Evolutionary conservation across 2,888 invertebrate species (phyloP), one percentile per base, ranked within the genome.

Genomic region (Epiblema foenella): DNA sequence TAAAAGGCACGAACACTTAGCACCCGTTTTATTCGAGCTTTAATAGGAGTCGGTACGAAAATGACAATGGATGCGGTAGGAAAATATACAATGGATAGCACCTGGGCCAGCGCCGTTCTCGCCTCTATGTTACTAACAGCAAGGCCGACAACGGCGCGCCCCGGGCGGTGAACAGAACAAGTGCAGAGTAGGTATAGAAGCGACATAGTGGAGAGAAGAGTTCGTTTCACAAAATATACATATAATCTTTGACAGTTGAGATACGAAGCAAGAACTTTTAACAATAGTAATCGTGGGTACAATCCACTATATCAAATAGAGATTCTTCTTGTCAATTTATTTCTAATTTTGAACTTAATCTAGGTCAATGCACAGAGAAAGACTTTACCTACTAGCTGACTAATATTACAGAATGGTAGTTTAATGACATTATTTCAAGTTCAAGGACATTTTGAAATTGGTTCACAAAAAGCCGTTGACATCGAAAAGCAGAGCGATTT

Each of bases 1-100:
- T 68, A 69, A 68, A 68, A 75, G 73, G 75, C 75, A 75, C 75
- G 57, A 68, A 60, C 57, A 73, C 73, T 65, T 72, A 73, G 69
- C 75, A 75, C 75, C 68, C 59, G 59, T 62, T 62, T 54, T 62
- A 60, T 69, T 52, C 42, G 58, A 58, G 66, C 18, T 52, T 62
- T 67, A 17, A 33, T 12, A 75, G 59, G 72, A 69, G 20, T 69
- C n/a, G 37, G 66, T 4, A 51, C 37, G 8, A 51, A 9, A 29
- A 51, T 60, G 51, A 64, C 18, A 64, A 62, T 52, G 64, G 42
- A 51, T 29, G 58, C 58, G 39, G 20, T 20, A 63, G 57, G 58
- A 46, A 5, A 58, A 64, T 58, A 42, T 69, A 69, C 69, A 56
- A 63, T 52, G 64, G 58, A 42, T 18, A 37, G n/a, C 29, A 33